Percentiles rank a stretch among this genome's conserved stretches.
Evolutionary conservation across 2,113 vertebrate species (phyloP).

Genomic region (Cygnus atratus): DNA sequence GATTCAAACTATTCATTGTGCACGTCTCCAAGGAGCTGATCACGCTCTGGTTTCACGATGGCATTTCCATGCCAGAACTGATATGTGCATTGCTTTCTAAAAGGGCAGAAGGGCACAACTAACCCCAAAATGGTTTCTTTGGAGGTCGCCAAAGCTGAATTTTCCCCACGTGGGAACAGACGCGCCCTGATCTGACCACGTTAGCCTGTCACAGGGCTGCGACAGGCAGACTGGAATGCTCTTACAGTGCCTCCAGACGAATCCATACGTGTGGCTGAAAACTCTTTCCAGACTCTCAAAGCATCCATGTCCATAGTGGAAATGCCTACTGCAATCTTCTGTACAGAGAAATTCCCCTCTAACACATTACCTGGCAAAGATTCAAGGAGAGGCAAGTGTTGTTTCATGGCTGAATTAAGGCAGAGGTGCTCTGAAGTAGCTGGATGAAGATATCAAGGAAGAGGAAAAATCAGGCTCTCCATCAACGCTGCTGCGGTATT

Average conservation of each 20-base stretch:
- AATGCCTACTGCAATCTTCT: not conserved
- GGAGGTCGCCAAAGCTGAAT: not conserved
- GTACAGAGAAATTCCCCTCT: not conserved
- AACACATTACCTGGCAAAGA: not conserved
- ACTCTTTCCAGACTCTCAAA: not conserved
- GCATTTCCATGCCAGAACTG: not conserved
- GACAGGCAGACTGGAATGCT: not conserved
- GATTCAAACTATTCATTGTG: not conserved
- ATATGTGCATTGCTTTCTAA: not conserved
- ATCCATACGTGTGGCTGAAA: fast-evolving
- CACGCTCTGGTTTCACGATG: not conserved
- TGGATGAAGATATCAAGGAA: not conserved
- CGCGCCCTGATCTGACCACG: not conserved
- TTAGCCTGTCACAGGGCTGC: no score
- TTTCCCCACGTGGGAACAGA: not conserved
- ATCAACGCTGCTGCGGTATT: not conserved
- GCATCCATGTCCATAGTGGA: not conserved
- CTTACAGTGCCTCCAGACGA: not conserved
- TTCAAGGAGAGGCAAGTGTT: not conserved
- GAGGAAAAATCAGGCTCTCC: not conserved
- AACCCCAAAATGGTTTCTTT: not conserved
- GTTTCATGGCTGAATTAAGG: not conserved
- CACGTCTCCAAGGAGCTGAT: not conserved
- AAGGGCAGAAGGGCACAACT: not conserved
- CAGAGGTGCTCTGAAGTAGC: not conserved